These are phyloP conservation scores for Lasaia peninsularis DNA, from an alignment of 1,140 invertebrate genomes.

Conservation along the genomic window DNA sequence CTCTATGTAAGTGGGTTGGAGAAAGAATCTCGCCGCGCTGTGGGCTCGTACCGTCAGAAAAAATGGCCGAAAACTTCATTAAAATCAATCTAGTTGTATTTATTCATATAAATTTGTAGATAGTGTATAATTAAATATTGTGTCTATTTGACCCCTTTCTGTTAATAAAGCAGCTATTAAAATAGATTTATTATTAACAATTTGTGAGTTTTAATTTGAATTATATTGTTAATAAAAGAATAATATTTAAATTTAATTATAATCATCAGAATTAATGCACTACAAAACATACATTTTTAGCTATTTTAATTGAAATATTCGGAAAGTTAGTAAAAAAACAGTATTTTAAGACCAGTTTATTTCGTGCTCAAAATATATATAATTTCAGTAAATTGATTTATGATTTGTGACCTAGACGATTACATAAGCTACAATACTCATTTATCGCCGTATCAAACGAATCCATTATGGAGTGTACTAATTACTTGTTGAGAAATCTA, in stretches of 20 bases:
- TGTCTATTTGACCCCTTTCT: no score
- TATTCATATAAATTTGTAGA: neutral
- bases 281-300: no score
- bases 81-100: no score
- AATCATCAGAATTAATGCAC: no score
- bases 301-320: no score
- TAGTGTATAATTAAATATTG: neutral
- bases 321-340: no score
- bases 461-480: slow-evolving; percentile 21
- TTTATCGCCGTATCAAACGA: slow-evolving; percentile 25
- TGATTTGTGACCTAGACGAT: slow-evolving; percentile 14
- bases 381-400: neutral
- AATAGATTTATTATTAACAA: no score
- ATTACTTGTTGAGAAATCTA: slow-evolving; percentile 10
- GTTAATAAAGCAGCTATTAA: no score
- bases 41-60: slow-evolving; percentile 39
- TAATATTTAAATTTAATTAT: no score
- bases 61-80: slow-evolving; percentile 1
- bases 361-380: no score
- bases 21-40: slow-evolving; percentile 61
- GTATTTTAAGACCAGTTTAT: no score
- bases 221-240: no score
- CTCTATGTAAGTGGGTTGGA: slow-evolving; percentile 63
- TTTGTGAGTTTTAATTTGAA: neutral
- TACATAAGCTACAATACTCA: slow-evolving; percentile 19